A percentile compares a stretch with the other conserved stretches of the same genome.
Evolutionary conservation across 2,797 vertebrate species (phyloP).

Genomic region (Fringilla coelebs): DNA sequence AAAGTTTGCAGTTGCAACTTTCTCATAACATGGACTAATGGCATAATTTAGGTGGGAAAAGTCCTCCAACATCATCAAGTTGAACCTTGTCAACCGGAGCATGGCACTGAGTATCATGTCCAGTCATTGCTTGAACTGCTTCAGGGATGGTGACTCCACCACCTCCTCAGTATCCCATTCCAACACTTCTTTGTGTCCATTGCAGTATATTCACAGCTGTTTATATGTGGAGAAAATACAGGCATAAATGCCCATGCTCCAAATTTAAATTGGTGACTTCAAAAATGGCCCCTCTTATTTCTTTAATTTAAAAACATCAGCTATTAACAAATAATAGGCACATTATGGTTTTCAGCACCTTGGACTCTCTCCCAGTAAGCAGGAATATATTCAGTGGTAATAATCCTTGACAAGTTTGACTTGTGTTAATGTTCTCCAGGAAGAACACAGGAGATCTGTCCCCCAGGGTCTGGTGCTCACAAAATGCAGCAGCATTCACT

Average conservation of each 20-base stretch:
- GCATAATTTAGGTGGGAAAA: background rate
- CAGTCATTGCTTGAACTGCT: background rate
- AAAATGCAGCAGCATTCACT: background rate
- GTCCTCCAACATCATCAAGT: background rate
- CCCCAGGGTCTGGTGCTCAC: background rate
- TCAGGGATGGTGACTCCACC: background rate
- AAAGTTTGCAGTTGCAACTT: background rate
- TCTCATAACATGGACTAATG: background rate
- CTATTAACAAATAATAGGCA: slow-evolving; percentile 1
- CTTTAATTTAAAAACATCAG: background rate
- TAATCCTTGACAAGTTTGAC: background rate
- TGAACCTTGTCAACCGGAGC: background rate
- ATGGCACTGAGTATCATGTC: background rate
- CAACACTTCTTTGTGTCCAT: background rate
- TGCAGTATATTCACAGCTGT: background rate
- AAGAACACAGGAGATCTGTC: background rate
- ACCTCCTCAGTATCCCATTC: background rate
- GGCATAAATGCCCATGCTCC: background rate
- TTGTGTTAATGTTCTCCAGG: background rate
- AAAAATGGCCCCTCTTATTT: background rate
- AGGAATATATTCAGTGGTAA: background rate
- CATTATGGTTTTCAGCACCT: background rate
- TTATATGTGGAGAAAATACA: background rate
- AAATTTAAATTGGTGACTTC: background rate
- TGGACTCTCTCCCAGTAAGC: background rate